Evolutionary conservation across 2,113 vertebrate genomes (phyloP), one percentile per base, ranked within the genome.

Genomic region (Gasterosteus aculeatus): DNA sequence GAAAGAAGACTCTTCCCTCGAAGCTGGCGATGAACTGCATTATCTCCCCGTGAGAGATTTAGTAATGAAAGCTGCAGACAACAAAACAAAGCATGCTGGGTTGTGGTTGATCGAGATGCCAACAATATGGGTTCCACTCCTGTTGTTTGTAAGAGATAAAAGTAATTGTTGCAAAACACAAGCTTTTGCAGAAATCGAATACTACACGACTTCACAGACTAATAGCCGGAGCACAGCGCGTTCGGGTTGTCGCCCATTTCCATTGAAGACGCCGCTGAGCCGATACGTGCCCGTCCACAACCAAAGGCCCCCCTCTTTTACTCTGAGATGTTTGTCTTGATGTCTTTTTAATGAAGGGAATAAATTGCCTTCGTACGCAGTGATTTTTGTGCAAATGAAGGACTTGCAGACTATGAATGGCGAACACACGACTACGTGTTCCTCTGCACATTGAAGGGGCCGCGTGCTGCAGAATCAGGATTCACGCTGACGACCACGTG

Each of bases 331-430:
- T 89, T 93, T 90, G n/a, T n/a, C n/a, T n/a, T n/a, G n/a, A 93
- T 93, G 89, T 91, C 88, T 92, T 93, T 94, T 93, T 94, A 94
- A 94, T 94, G 91, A 91, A 85, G 69, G 81, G 78, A 78, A 90
- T 87, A 91, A 93, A 93, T 91, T 94, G 93, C 87, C 87, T 91
- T 93, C 82, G 89, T 87, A 91, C 59, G 69, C 82, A 68, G 78
- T 82, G 88, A 88, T 91, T 93, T 93, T 89, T 81, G 88, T 86
- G 89, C 85, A 86, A 91, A 89, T 89, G 85, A 88, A 92, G 91
- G 83, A 84, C 82, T 78, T 60, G 74, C 81, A 71, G 87, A 85
- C 82, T 79, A 78, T 91, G 92, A 89, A 92, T 91, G 88, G 87
- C 91, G 89, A 90, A 82, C 57, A 77, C 80, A 88, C 73, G 39